Conservation (phyloP, 2,888 invertebrate species). For the Agriopis aurantiaria region DNA sequence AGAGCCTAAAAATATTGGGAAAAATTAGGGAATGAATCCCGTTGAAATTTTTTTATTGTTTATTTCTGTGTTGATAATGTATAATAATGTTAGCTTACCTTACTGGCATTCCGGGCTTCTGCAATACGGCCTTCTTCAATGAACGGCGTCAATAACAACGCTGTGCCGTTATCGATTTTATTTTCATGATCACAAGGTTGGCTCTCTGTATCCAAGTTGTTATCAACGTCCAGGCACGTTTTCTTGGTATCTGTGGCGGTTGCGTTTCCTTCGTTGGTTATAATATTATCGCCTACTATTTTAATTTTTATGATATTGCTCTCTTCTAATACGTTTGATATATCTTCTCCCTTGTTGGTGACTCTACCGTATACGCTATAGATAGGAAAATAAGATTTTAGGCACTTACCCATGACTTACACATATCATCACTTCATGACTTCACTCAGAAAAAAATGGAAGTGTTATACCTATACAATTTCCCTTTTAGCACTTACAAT, state of each 20-base stretch:
- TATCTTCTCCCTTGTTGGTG: constrained; percentile 45
- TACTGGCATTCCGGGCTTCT: constrained; percentile 69
- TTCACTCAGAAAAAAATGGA: too few relatives aligned
- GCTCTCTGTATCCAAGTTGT: constrained; percentile 42
- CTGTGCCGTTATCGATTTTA: constrained; percentile 61
- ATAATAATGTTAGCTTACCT: constrained; percentile 15
- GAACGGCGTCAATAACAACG: constrained; percentile 72
- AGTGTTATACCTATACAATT: too few relatives aligned
- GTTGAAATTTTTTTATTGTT: too few relatives aligned
- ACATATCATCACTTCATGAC: too few relatives aligned
- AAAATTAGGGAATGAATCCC: too few relatives aligned
- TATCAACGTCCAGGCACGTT: constrained; percentile 43
- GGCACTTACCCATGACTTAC: too few relatives aligned
- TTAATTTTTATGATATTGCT: constrained; percentile 27
- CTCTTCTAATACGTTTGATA: constrained; percentile 33
- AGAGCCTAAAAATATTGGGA: too few relatives aligned
- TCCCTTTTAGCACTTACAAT: too few relatives aligned
- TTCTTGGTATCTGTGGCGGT: constrained; percentile 35
- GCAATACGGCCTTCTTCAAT: constrained; percentile 67
- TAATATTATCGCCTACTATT: constrained; percentile 20
- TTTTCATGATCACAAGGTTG: constrained; percentile 38
- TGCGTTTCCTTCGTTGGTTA: constrained; percentile 25
- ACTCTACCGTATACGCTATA: constrained; percentile 62
- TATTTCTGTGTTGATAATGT: too few relatives aligned
- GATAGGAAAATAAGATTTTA: constrained; percentile 41